A percentile compares a stretch with the other conserved stretches of the same genome.
Evolutionary conservation across 35 echinoderm and acorn worm species (phyloP).

Genomic region (Lytechinus pictus): DNA sequence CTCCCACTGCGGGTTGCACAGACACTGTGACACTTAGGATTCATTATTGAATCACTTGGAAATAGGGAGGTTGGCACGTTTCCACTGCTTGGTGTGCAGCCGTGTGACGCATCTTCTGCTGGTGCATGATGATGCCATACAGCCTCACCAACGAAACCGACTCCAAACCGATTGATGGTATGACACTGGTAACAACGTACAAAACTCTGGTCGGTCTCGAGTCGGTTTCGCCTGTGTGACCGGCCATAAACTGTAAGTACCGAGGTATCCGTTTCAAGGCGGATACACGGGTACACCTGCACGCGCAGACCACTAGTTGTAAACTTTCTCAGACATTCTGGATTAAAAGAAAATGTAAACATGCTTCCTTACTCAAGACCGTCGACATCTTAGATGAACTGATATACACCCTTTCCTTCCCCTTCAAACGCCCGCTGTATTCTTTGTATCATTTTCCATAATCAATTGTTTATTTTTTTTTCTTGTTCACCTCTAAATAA

Average conservation of each 20-base stretch:
- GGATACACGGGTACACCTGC: not conserved
- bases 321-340: not conserved
- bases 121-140: too few relatives aligned
- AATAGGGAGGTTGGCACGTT: not conserved
- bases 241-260: too few relatives aligned
- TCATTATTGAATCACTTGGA: not conserved
- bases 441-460: not conserved
- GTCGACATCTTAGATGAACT: not conserved
- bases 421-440: not conserved
- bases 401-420: constrained; percentile 17
- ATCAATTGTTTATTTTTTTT: not conserved
- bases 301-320: not conserved
- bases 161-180: too few relatives aligned
- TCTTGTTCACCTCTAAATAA: not conserved
- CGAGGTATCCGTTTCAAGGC: not conserved
- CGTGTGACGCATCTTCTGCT: too few relatives aligned
- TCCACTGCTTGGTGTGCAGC: not conserved
- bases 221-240: too few relatives aligned
- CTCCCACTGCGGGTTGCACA: not conserved
- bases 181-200: too few relatives aligned
- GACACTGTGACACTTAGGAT: not conserved
- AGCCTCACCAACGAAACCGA: too few relatives aligned
- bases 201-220: too few relatives aligned
- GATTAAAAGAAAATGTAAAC: not conserved
- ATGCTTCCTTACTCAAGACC: not conserved